Evolutionary conservation across 1,140 invertebrate genomes (phyloP).

Genomic region (Chelonus insularis): DNA sequence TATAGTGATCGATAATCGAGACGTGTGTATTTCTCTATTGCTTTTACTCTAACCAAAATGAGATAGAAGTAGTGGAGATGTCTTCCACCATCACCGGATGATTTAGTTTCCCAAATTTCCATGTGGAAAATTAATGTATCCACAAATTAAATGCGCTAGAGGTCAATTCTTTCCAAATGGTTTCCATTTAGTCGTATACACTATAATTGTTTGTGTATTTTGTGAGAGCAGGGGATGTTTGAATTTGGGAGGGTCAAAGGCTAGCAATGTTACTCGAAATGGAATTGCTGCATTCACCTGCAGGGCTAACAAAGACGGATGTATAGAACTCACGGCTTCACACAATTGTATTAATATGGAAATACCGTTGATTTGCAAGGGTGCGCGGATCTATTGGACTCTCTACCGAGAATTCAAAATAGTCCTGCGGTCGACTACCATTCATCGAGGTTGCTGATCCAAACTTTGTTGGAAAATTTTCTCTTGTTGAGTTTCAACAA

Average conservation of each 20-base stretch:
- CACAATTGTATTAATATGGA: conserved; percentile 37
- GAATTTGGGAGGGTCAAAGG: conserved; percentile 20
- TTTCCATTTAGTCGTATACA: conserved; percentile 13
- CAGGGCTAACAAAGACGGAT: conserved; percentile 14
- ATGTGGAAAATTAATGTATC: conserved; percentile 24
- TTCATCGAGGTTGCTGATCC: conserved; percentile 10
- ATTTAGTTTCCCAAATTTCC: conserved; percentile 13
- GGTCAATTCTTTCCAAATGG: conserved; percentile 23
- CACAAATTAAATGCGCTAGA: conserved; percentile 27
- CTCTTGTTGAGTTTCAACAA: background rate
- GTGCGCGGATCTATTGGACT: conserved; percentile 1
- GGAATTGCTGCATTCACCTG: conserved; percentile 21
- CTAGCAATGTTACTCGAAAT: background rate
- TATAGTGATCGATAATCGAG: conserved; percentile 26
- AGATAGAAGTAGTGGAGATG: too few relatives aligned
- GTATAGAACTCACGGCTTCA: conserved; percentile 1
- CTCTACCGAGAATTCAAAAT: conserved; percentile 15
- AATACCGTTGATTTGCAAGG: conserved; percentile 34
- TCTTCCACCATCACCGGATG: too few relatives aligned
- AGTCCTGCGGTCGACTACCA: conserved; percentile 1
- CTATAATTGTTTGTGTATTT: conserved; percentile 6
- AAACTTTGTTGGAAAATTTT: conserved; percentile 2
- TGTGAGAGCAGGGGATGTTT: conserved; percentile 3
- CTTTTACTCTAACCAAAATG: too few relatives aligned
- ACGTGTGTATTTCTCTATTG: conserved; percentile 3